phyloP scores from a whole-genome alignment of 1,140 invertebrate genomes.

The Teleopsis dalmanni region DNA sequence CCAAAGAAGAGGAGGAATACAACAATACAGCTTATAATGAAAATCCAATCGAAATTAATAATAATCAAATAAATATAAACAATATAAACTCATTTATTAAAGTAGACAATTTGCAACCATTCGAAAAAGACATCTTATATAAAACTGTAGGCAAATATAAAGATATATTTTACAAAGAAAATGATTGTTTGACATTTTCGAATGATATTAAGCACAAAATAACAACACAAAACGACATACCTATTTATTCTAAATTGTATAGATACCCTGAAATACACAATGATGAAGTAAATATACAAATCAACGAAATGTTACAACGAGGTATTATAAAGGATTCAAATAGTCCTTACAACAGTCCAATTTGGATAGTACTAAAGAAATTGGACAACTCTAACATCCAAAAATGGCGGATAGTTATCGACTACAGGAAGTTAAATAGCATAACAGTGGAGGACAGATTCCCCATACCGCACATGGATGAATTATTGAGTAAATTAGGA shows the following conservation, averaged over 20 bases:
- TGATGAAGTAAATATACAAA: conserved; percentile 28
- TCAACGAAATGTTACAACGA: conserved; percentile 33
- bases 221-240: conserved; percentile 16
- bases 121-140: too few species aligned
- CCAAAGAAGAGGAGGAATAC: too few species aligned
- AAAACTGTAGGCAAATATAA: too few species aligned
- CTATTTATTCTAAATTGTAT: conserved; percentile 31
- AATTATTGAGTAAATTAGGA: conserved; percentile 11
- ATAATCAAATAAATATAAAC: too few species aligned
- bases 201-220: conserved; percentile 24
- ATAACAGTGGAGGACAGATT: conserved; percentile 10
- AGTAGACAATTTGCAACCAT: too few species aligned
- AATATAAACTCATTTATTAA: too few species aligned
- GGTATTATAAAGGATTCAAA: conserved; percentile 37
- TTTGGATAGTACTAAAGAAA: conserved; percentile 18
- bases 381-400: conserved; percentile 22
- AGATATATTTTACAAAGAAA: conserved; percentile 9
- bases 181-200: not conserved
- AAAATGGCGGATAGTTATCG: conserved; percentile 36
- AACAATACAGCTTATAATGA: too few species aligned
- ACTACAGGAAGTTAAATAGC: conserved; percentile 38
- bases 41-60: too few species aligned
- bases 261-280: conserved; percentile 35
- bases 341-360: conserved; percentile 25
- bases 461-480: conserved; percentile 14